phyloP scores from a whole-genome alignment of 2,888 invertebrate genomes.

The Agrotis clavis region DNA sequence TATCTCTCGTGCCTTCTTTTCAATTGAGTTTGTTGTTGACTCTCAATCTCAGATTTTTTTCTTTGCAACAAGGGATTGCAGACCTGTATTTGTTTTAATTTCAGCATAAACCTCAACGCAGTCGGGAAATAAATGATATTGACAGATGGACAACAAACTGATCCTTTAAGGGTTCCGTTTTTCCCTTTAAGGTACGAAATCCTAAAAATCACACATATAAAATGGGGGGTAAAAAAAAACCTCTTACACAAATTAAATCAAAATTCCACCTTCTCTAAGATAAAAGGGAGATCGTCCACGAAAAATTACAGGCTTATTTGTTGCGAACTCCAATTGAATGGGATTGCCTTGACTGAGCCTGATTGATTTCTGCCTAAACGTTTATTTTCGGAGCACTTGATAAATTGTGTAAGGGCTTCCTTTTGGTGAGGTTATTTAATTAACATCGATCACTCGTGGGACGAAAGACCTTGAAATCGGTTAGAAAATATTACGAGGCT shows the following conservation, averaged over 20 bases:
- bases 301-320: conserved; percentile 53
- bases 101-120: too few relatives aligned
- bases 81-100: too few relatives aligned
- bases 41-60: too few relatives aligned
- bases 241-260: conserved; percentile 2
- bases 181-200: too few relatives aligned
- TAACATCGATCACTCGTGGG: conserved; percentile 8
- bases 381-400: conserved; percentile 33
- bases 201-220: neutral
- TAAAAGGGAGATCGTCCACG: conserved; percentile 25
- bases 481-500: neutral
- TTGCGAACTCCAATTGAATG: conserved; percentile 49
- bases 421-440: conserved; percentile 8
- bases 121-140: too few relatives aligned
- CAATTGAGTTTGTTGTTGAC: too few relatives aligned
- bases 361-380: conserved; percentile 51
- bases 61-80: too few relatives aligned
- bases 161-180: too few relatives aligned
- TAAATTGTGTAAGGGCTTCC: conserved; percentile 27
- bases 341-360: conserved; percentile 48
- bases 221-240: neutral
- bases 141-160: too few relatives aligned
- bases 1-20: too few relatives aligned
- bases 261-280: conserved; percentile 26
- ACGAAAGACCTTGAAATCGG: neutral